phyloP scores from a whole-genome alignment of 2,888 invertebrate species.

The Cynaeus angustus region DNA sequence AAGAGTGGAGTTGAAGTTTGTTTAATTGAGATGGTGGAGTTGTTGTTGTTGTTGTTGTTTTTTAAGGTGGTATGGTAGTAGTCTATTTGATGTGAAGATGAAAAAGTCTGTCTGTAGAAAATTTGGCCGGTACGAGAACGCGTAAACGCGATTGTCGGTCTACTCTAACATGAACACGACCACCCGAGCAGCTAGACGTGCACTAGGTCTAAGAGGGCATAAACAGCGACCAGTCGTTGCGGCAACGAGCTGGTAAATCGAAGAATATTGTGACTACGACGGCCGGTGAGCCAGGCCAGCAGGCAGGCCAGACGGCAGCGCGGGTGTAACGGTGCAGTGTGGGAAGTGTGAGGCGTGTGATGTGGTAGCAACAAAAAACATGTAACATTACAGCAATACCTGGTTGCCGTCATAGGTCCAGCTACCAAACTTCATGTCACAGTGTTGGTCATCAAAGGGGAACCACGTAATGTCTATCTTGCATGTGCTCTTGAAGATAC shows the following conservation, averaged over 20 bases:
- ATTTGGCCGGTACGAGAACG: constrained; percentile 27
- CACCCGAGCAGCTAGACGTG: constrained; percentile 61
- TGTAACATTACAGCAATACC: constrained; percentile 76
- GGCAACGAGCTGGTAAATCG: constrained; percentile 32
- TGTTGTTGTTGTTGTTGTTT: too few species aligned
- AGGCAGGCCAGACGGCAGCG: constrained; percentile 52
- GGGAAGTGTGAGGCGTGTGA: constrained; percentile 55
- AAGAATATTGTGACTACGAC: constrained; percentile 39
- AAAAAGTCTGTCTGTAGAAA: not conserved
- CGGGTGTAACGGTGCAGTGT: constrained; percentile 57
- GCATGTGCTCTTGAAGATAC: constrained; percentile 99
- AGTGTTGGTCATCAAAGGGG: constrained; percentile 99
- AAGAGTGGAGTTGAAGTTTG: too few species aligned
- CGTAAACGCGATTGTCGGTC: constrained; percentile 24
- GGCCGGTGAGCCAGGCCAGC: constrained; percentile 53
- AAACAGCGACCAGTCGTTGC: constrained; percentile 48
- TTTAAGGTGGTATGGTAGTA: not conserved
- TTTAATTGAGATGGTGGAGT: too few species aligned
- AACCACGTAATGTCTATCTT: constrained; percentile 99
- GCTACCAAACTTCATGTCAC: constrained; percentile 99
- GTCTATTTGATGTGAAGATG: not conserved
- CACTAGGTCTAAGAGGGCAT: constrained; percentile 57
- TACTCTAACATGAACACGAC: constrained; percentile 54
- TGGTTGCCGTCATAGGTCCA: constrained; percentile 99
- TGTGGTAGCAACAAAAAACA: constrained; percentile 62